Evolutionary conservation across 2,113 vertebrate genomes (phyloP).

Genomic region (Motacilla tschutschensis): DNA sequence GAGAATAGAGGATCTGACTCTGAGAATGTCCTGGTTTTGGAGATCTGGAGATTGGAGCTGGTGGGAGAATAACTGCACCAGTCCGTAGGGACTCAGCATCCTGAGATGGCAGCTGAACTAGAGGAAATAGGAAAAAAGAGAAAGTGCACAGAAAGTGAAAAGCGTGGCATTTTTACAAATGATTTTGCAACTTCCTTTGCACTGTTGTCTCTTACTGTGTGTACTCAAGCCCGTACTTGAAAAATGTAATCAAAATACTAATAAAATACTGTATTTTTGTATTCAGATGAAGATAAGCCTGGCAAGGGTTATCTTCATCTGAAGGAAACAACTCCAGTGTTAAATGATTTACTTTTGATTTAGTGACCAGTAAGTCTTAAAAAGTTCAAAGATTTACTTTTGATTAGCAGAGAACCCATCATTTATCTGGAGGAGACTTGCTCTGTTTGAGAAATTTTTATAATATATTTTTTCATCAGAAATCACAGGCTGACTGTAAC

Average conservation of each 20-base stretch:
- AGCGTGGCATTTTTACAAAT: neutral
- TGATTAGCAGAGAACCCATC: neutral
- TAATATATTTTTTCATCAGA: neutral
- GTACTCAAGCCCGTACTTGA: neutral
- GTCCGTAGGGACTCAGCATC: constrained; percentile 63
- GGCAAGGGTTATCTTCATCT: neutral
- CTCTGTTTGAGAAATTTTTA: neutral
- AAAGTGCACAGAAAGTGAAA: neutral
- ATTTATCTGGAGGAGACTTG: neutral
- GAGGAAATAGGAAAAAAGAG: neutral
- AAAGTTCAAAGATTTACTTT: neutral
- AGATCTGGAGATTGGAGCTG: constrained; percentile 28
- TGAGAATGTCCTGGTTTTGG: constrained; percentile 49
- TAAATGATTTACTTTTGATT: neutral
- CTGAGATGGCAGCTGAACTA: constrained; percentile 67
- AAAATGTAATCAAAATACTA: neutral
- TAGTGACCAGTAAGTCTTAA: neutral
- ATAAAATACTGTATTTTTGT: neutral
- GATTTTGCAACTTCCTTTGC: neutral
- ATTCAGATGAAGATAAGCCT: neutral
- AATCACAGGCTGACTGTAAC: neutral
- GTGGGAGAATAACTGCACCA: constrained; percentile 41
- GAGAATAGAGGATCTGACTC: constrained; percentile 57
- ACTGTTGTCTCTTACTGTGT: neutral
- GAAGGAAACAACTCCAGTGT: neutral